Base-by-base conservation (phyloP, 1,140 invertebrate genomes). In the Muscidifurax raptorellus region DNA sequence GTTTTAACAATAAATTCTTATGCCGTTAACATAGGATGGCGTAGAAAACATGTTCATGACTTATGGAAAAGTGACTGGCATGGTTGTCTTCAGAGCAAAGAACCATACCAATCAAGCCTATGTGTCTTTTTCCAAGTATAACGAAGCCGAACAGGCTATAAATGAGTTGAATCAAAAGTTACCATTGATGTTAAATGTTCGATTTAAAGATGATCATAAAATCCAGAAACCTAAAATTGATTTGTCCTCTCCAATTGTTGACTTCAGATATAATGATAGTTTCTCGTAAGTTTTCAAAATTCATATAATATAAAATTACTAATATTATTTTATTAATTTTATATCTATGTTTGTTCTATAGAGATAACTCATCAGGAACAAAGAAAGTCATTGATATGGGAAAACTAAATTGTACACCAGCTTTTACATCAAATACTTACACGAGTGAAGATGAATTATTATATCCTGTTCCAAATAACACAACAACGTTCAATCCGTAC, bases 21-120 rank as follows among this genome's bases (percentile, higher is more conserved):
- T 75, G n/a, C n/a, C 69, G n/a, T 69, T 28, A 27, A 76, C 82
- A 44, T 40, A 92, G 92, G 82, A 86, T 83, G 91, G 90, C 0
- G 83, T 92, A 5, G 36, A 30, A 27, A 75, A 89, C 83, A 82
- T 92, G 22, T 93, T 93, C 82, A 52, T 71, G 12, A 27, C 82
- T 22, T 91, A 90, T 86, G 92, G 92, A 7, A 13, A 81, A 47
- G 81, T 92, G 0, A 86, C 13, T 18, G 85, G 79, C 27, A 67
- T 91, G 22, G 81, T 91, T 10, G 7, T 85, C 79, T 18, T 89
- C 82, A 12, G 36, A 10, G 47, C 15, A 7, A 82, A 44, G 36
- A 84, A 72, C 40, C 22, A 79, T 47, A 44, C 74, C 32, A 77
- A 85, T 40, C 44, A 78, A 44, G 84, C 80, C 2, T 83, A 59